Conservation (phyloP, 2,888 invertebrate genomes). For the Sycophila texana region DNA sequence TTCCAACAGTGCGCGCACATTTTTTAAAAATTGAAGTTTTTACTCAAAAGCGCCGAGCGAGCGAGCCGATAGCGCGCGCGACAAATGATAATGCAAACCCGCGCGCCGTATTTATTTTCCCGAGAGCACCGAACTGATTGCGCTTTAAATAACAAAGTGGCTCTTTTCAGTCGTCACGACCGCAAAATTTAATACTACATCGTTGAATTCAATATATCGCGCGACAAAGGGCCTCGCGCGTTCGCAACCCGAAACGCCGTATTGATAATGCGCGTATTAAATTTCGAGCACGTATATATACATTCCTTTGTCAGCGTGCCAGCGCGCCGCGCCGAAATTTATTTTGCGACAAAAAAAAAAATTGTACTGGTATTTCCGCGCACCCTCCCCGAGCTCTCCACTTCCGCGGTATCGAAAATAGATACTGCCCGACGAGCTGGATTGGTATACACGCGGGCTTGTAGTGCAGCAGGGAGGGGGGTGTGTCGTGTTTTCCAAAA, state of each 20-base stretch:
- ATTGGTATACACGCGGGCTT: no score
- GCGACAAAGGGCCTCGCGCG: constrained; percentile 34
- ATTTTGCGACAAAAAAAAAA: constrained; percentile 19
- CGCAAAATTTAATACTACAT: constrained; percentile 48
- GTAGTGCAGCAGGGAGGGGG: no score
- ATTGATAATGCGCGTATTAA: constrained; percentile 55
- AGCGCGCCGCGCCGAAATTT: constrained; percentile 7
- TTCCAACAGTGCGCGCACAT: not conserved
- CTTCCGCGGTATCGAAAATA: no score
- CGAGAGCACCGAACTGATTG: constrained; percentile 9
- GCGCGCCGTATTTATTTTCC: constrained; percentile 3
- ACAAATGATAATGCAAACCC: constrained; percentile 16
- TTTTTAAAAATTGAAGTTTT: not conserved
- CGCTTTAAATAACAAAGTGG: constrained; percentile 46
- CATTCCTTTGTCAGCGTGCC: constrained; percentile 40
- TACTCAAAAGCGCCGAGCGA: not conserved
- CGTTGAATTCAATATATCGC: constrained; percentile 48
- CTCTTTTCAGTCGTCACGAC: constrained; percentile 33
- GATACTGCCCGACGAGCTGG: no score
- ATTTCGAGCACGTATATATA: constrained; percentile 44
- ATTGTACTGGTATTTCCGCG: not conserved
- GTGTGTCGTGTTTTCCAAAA: no score
- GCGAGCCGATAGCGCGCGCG: not conserved
- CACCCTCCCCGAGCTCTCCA: no score
- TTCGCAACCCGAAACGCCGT: constrained; percentile 43